Base-by-base conservation (phyloP, 2,113 vertebrate genomes). In the Ploceus nigricollis region DNA sequence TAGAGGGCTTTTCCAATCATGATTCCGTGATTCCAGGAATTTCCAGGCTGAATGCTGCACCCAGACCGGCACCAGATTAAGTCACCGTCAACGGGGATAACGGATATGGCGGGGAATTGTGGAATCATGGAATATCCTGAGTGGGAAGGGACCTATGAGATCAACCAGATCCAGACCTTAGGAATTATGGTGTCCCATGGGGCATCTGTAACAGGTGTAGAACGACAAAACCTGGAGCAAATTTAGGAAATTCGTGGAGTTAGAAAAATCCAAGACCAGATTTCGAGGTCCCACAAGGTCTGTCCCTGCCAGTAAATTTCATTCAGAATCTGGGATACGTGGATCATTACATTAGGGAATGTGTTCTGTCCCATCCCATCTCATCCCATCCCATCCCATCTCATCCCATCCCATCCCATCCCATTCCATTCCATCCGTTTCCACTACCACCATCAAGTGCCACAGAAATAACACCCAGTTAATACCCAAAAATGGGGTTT, bases 261-360 rank as follows among this genome's bases (percentile, higher is more conserved):
- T 17, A 4, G 9, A 39, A 63, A 78, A 73, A 86, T 7, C 30
- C 0, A 0, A 51, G n/a, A 57, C 3, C 8, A 19, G 40, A 28
- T 28, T 56, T 8, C 1, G 7, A 50, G 7, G 15, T 39, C 22
- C 14, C 15, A 19, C 0, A 0, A 23, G 48, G 15, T 40, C 30
- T 57, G 70, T 25, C 10, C 53, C 51, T 11, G n/a, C 8, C 22
- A 13, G 28, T 4, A 56, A 40, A 48, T 56, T 47, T 47, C 28
- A 39, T 39, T 7, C 57, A 21, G 28, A 45, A 54, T 44, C 54
- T 64, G 9, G 5, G 54, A 53, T 9, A 10, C 5, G 7, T 1
- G 20, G 57, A 58, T 45, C 37, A 20, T 51, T 42, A 50, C 2
- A 4, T 48, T 45, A 18, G 7, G 69, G 66, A 78, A 82, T 40